Conservation (phyloP, 2,113 vertebrate species). For the Candoia aspera region DNA sequence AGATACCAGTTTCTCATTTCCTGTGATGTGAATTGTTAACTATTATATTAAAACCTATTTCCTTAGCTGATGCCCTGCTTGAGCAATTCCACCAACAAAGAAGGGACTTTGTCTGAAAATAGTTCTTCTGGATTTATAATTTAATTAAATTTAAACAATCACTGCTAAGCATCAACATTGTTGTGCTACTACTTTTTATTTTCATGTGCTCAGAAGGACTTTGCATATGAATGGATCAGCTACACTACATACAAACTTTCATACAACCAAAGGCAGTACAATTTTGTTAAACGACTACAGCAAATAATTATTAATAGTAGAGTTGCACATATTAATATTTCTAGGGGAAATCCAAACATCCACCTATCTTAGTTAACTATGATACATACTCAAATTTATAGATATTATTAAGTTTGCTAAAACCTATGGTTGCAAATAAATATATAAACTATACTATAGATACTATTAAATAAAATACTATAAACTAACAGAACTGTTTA, state of each 20-base stretch:
- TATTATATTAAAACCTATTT: slow-evolving; percentile 61
- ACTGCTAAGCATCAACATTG: slow-evolving; percentile 47
- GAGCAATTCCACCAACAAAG: slow-evolving; percentile 53
- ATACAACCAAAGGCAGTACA: not conserved
- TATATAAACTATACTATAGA: not conserved
- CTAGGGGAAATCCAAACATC: not conserved
- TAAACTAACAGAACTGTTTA: not conserved
- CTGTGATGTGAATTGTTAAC: slow-evolving; percentile 66
- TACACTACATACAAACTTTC: not conserved
- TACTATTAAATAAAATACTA: not conserved
- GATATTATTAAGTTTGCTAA: not conserved
- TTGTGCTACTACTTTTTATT: slow-evolving; percentile 49
- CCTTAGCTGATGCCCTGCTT: slow-evolving; percentile 53
- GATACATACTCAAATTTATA: not conserved
- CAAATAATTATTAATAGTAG: not conserved
- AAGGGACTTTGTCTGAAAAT: slow-evolving; percentile 49
- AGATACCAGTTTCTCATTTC: slow-evolving; percentile 66
- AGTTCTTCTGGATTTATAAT: slow-evolving; percentile 33
- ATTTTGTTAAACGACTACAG: not conserved
- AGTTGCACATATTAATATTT: not conserved
- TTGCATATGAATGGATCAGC: not conserved
- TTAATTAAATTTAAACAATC: slow-evolving; percentile 59
- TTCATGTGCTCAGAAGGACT: slow-evolving; percentile 12
- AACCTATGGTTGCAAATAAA: too few relatives aligned
- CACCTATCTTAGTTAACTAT: not conserved